phyloP scores from a whole-genome alignment of 1,140 invertebrate species.

The Caenorhabditis inopinata region DNA sequence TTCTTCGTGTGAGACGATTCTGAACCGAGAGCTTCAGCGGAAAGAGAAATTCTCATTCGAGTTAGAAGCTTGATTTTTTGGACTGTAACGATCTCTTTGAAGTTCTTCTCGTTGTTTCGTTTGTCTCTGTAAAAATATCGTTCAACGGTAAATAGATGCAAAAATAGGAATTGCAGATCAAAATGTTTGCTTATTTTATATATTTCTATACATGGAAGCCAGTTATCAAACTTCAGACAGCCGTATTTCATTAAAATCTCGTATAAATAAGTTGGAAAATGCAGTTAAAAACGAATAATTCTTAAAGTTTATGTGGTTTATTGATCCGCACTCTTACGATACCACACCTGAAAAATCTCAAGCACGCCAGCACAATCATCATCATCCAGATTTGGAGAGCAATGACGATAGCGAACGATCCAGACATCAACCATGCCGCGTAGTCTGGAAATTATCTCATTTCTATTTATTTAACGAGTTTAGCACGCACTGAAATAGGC shows the following conservation, averaged over 20 bases:
- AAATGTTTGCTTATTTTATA: background rate
- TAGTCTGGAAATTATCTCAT: background rate
- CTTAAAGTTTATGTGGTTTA: background rate
- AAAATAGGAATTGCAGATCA: background rate
- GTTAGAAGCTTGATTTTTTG: background rate
- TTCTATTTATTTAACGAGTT: background rate
- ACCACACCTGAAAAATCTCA: conserved; percentile 28
- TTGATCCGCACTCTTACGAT: background rate
- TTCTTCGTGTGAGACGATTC: background rate
- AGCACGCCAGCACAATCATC: conserved; percentile 11
- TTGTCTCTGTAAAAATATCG: background rate
- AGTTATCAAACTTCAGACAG: too few species aligned
- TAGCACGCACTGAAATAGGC: background rate
- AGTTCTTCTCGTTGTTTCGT: conserved; percentile 17
- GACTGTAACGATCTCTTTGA: background rate
- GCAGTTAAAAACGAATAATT: background rate
- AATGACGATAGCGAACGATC: conserved; percentile 13
- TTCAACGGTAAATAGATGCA: background rate
- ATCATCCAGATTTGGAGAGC: conserved; percentile 29
- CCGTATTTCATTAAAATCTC: too few species aligned
- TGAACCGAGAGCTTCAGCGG: conserved; percentile 6
- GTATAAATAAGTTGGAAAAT: background rate
- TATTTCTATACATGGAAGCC: background rate
- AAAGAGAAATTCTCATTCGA: conserved; percentile 4
- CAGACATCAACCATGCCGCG: conserved; percentile 20